Base-by-base conservation (phyloP, 1,140 invertebrate species). In the Drosophila setifemur region DNA sequence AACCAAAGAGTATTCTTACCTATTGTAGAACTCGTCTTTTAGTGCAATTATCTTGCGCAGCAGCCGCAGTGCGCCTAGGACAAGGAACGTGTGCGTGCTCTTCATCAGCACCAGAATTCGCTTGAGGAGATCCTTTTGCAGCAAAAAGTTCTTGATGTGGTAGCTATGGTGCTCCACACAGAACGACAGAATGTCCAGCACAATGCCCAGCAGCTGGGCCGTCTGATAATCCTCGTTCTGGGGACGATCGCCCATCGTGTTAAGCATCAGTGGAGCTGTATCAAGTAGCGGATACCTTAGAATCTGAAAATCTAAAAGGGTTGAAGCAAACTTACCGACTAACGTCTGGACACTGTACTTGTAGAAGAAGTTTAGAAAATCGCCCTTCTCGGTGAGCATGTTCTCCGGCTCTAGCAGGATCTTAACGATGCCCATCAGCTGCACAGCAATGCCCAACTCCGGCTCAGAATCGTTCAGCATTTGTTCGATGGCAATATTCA, bases 151-250 rank as follows among this genome's bases (percentile, higher is more conserved):
- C 91, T 99, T 99, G 89, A 99, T 98, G 91, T 99, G 98, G 92
- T 98, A 99, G 39, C 96, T 97, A 92, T 99, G 99, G 93, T 99
- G 98, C 91, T 99, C 98, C n/a, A 99, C 97, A 92, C 98, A 99
- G 91, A 99, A 99, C n/a, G 97, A 97, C 44, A 99, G 92, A 71
- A 99, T 92, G 91, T 99, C 98, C 52, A 99, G 91, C 35, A 99
- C 98, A 44, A 99, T 92, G 39, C 97, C 96, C 33, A 99, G 92
- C 42, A 99, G 92, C 91, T 99, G 98, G 48, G 98, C 98, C 45
- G 97, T 98, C 91, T 97, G 95, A 90, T 98, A 98, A 91, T 99
- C 97, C 92, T 99, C 98, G 89, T 95, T 95, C 48, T 93, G 94
- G 9, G 96, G 96, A 82, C 94, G 95, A 66, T 97, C 96, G 40